Evolutionary conservation across 2,113 vertebrate species (phyloP).

Genomic region (Macaca fascicularis): T2T-MFA8v1.1 NC_088377.1:196666501-196667000

Average conservation of each 20-base stretch:
- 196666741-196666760: neutral
- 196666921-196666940: no score
- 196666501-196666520: neutral
- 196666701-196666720: neutral
- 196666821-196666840: neutral
- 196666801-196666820: neutral
- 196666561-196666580: neutral
- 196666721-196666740: neutral
- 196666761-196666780: neutral
- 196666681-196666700: neutral
- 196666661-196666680: neutral
- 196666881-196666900: no score
- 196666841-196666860: no score
- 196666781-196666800: neutral
- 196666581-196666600: neutral
- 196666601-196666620: no score
- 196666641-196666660: neutral
- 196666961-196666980: neutral
- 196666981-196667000: fast-evolving
- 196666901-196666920: neutral
- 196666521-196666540: neutral
- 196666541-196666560: neutral
- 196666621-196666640: neutral
- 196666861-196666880: fast-evolving
- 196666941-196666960: neutral